Conservation (phyloP, 2,797 vertebrate species). For the Podarcis lilfordi region DNA sequence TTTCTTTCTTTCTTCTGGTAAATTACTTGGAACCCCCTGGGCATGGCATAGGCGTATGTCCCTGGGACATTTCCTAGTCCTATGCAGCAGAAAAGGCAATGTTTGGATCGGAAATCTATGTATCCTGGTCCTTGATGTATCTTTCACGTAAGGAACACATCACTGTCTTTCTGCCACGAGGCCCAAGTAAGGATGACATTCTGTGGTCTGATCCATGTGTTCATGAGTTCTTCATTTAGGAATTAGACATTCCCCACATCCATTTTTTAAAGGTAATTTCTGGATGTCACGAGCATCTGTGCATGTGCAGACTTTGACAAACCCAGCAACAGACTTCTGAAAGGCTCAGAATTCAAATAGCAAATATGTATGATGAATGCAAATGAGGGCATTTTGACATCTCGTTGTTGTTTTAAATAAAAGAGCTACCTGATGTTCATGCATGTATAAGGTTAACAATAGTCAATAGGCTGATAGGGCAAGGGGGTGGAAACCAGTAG, state of each 20-base stretch:
- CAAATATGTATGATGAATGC: neutral
- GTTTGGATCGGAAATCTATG: neutral
- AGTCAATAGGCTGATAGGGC: neutral
- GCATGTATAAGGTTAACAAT: neutral
- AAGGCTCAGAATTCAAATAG: neutral
- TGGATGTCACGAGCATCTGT: neutral
- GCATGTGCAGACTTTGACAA: neutral
- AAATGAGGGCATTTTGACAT: neutral
- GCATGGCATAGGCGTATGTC: conserved; percentile 7
- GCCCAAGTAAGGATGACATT: neutral
- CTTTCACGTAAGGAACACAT: neutral
- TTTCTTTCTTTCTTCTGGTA: too few species aligned
- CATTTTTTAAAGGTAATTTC: neutral
- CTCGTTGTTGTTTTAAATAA: neutral
- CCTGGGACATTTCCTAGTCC: neutral
- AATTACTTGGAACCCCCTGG: neutral
- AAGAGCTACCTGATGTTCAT: neutral
- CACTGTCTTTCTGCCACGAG: neutral
- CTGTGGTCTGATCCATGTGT: neutral
- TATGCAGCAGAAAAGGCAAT: conserved; percentile 4
- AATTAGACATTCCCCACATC: neutral
- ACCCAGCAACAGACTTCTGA: neutral
- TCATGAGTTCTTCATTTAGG: neutral
- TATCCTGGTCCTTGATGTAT: neutral
- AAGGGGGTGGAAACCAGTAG: neutral